Conservation (phyloP, 2,113 vertebrate genomes). For the Gymnarchus niloticus region DNA sequence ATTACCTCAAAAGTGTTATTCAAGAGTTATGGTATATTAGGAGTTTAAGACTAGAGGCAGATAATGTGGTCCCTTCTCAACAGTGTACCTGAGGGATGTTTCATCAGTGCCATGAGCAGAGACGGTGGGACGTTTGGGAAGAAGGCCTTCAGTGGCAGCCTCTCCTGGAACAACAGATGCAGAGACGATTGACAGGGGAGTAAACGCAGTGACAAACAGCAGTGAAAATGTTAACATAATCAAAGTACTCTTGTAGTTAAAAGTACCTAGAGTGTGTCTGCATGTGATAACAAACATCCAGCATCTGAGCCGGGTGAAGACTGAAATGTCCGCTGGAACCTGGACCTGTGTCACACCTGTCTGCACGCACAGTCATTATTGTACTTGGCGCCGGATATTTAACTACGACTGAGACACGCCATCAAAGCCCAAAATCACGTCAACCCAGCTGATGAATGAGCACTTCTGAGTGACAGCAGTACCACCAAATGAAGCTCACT, state of each 20-base stretch:
- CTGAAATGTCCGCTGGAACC: background rate
- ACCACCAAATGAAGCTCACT: background rate
- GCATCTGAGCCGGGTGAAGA: background rate
- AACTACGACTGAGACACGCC: background rate
- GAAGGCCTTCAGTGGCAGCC: constrained; percentile 72
- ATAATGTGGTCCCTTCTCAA: background rate
- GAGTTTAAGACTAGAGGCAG: background rate
- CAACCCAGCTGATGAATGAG: background rate
- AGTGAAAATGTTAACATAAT: background rate
- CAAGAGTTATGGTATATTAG: background rate
- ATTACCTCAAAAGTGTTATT: background rate
- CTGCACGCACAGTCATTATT: background rate
- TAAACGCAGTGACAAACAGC: no score
- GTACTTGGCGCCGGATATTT: background rate
- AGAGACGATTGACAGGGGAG: no score
- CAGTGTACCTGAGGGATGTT: constrained; percentile 64
- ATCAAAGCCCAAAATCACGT: background rate
- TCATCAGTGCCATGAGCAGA: constrained; percentile 65
- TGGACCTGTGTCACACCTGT: background rate
- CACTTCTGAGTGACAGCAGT: background rate
- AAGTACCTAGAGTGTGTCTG: background rate
- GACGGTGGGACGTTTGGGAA: constrained; percentile 66
- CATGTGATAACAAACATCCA: background rate
- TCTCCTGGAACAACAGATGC: constrained; percentile 67
- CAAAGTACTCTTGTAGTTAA: background rate